Percentiles rank a stretch among this genome's conserved stretches.
Conservation (phyloP, 2,797 vertebrate species). For the Silurus lanzhouensis region DNA sequence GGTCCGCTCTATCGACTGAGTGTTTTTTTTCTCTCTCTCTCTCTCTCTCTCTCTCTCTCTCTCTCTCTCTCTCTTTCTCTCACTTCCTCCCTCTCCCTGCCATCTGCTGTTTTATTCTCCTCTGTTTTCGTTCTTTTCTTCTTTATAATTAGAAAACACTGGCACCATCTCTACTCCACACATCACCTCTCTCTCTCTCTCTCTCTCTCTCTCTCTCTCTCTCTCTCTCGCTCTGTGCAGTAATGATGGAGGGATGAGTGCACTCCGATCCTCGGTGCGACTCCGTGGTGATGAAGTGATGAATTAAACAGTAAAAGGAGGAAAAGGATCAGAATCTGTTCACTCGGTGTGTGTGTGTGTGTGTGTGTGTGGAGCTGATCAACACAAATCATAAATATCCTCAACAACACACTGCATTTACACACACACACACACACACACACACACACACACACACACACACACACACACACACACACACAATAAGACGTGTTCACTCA, state of each 20-base stretch:
- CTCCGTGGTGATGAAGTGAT: background rate
- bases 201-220: conserved; percentile 14
- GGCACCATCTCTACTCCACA: background rate
- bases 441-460: too few species aligned
- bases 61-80: background rate
- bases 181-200: conserved; percentile 14
- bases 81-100: conserved; percentile 3
- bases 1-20: background rate
- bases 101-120: conserved; percentile 20
- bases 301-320: background rate
- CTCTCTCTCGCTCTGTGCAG: background rate
- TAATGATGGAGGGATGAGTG: background rate
- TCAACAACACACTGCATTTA: background rate
- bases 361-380: background rate
- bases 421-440: too few species aligned
- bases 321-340: conserved; percentile 10
- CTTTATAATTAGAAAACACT: background rate
- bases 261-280: background rate
- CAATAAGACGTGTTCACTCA: too few species aligned
- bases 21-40: conserved; percentile 16
- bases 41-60: conserved; percentile 3
- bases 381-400: background rate
- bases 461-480: too few species aligned
- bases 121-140: background rate
- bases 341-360: background rate